Percentiles rank a stretch among this genome's conserved stretches.
These are phyloP conservation scores for Pollenia griseotomentosa DNA, from an alignment of 2,888 invertebrate species.

Conservation along the genomic window DNA sequence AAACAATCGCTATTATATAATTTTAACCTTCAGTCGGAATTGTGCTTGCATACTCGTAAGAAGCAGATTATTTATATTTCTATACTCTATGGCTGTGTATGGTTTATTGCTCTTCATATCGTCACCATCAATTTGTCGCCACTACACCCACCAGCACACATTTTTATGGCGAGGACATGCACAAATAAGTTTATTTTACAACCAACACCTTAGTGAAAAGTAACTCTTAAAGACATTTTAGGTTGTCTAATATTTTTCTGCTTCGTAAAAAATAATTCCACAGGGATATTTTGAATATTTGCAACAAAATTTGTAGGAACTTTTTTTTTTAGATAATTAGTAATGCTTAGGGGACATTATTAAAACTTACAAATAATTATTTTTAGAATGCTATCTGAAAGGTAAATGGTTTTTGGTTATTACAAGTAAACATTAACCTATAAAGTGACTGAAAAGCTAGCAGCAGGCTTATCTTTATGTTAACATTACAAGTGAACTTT, in stretches of 20 bases:
- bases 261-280: no score
- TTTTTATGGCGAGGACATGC: conserved; percentile 11
- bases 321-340: no score
- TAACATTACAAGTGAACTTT: no score
- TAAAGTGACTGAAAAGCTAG: no score
- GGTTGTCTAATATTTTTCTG: neutral
- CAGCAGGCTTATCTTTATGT: no score
- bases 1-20: conserved; percentile 48
- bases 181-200: neutral
- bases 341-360: neutral
- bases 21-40: conserved; percentile 52
- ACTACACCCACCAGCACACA: neutral
- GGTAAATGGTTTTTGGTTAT: no score
- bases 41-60: neutral
- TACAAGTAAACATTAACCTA: no score
- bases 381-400: no score
- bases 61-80: conserved; percentile 48
- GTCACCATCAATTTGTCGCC: conserved; percentile 23
- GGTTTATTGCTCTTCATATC: conserved; percentile 5
- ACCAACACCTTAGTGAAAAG: neutral
- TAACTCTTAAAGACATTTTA: neutral
- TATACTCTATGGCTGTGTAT: conserved; percentile 33
- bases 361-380: no score
- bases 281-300: no score
- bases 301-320: no score